Evolutionary conservation across 2,797 vertebrate species (phyloP).

Genomic region (Thalassophryne amazonica): DNA sequence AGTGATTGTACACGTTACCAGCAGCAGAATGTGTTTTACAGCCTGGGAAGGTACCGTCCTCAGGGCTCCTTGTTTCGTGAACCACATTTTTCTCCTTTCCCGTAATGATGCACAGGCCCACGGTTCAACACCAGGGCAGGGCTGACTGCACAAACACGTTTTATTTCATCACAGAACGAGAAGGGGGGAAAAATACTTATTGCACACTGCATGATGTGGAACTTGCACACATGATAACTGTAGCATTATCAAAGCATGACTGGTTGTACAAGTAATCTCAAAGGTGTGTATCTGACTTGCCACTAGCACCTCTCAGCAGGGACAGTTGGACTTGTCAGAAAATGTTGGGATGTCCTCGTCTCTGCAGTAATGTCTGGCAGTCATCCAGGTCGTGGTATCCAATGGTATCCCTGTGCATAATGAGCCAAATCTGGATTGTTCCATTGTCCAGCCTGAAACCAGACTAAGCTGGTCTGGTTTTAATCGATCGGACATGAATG

Average conservation of each 20-base stretch:
- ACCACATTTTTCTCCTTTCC: slow-evolving; percentile 47
- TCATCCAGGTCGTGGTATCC: no score
- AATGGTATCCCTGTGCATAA: no score
- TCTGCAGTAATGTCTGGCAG: no score
- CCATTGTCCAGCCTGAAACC: no score
- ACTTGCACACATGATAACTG: slow-evolving; percentile 10
- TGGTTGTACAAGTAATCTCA: no score
- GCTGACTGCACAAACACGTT: slow-evolving; percentile 18
- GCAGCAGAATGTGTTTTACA: slow-evolving; percentile 58
- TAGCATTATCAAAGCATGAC: slow-evolving; percentile 24
- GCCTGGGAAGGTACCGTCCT: slow-evolving; percentile 54
- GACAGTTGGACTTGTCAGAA: no score
- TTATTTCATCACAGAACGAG: slow-evolving; percentile 28
- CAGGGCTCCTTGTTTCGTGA: slow-evolving; percentile 48
- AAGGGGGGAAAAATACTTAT: neutral
- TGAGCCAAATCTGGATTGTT: no score
- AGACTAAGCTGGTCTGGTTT: no score
- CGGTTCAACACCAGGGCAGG: slow-evolving; percentile 52
- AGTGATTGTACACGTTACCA: slow-evolving; percentile 10
- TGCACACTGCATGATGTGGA: slow-evolving; percentile 28
- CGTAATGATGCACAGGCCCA: slow-evolving; percentile 57
- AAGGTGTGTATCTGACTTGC: no score
- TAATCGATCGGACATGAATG: no score
- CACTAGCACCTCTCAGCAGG: no score
- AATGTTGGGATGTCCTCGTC: no score